These are phyloP conservation scores for Apoderus coryli DNA, from an alignment of 2,888 invertebrate genomes.

Conservation along the genomic window DNA sequence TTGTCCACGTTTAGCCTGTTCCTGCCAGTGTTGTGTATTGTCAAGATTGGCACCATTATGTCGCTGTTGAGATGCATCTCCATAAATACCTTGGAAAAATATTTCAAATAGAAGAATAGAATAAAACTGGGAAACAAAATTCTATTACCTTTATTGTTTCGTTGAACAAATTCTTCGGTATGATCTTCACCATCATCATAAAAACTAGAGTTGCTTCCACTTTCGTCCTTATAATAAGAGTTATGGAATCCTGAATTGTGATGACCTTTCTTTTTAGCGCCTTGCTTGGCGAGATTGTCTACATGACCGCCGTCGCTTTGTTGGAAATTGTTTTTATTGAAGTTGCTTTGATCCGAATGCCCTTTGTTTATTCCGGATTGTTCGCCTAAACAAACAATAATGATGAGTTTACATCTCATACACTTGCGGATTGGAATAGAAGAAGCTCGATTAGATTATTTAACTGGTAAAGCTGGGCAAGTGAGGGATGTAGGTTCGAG, in stretches of 20 bases:
- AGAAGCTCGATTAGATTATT: too few species aligned
- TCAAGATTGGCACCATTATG: conserved; percentile 24
- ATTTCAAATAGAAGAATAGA: too few species aligned
- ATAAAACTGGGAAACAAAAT: too few species aligned
- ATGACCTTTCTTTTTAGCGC: conserved; percentile 50
- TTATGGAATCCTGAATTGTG: conserved; percentile 55
- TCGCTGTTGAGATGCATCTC: conserved; percentile 20
- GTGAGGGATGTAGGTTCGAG: too few species aligned
- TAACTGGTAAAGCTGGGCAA: too few species aligned
- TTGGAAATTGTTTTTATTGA: conserved; percentile 25
- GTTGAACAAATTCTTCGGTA: conserved; percentile 29
- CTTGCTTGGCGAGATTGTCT: conserved; percentile 23
- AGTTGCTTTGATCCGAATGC: conserved; percentile 24
- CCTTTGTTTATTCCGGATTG: conserved; percentile 23
- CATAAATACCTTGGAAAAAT: too few species aligned
- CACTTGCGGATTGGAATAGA: too few species aligned
- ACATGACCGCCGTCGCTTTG: conserved; percentile 24
- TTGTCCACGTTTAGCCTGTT: conserved; percentile 23
- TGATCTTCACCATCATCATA: conserved; percentile 45
- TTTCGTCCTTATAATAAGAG: conserved; percentile 55
- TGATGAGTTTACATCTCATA: too few species aligned
- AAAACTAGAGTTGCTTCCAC: conserved; percentile 51
- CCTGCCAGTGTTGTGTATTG: conserved; percentile 21
- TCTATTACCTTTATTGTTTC: conserved; percentile 26
- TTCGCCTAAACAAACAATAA: conserved; percentile 24